Base-by-base conservation (phyloP, 2,888 invertebrate genomes). In the Acronicta leporina region DNA sequence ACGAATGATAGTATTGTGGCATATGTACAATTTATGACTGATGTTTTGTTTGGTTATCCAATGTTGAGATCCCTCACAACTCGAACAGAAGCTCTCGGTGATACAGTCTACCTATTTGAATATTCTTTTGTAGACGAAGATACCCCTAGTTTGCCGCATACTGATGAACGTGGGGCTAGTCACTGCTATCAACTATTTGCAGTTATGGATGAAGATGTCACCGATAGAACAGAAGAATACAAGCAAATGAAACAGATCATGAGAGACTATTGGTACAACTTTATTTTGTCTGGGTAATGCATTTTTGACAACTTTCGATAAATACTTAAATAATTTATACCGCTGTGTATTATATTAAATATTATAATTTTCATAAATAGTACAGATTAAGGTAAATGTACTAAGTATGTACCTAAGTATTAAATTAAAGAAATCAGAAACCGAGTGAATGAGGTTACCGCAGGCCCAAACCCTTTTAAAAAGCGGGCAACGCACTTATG, bases 1-100 rank as follows among this genome's bases (percentile, higher is more conserved):
- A 49, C 52, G 20, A 57, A 68, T 38, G 57, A 69, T 0, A 78
- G 63, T 5, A 57, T 82, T 49, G 40, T 69, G 13, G 5, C 55
- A 7, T 86, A 71, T 41, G 65, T 80, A 14, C 55, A 66, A 50
- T 88, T 77, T 40, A 79, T 79, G 45, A 73, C 85, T 5, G 93
- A 96, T 94, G 40, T 79, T 9, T 14, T 81, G 6, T 86, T 88
- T 68, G 72, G 61, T 4, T 85, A 81, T 62, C 75, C 85, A 0
- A 82, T 80, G 55, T 56, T 88, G 10, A 81, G 79, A 47, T 68
- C 82, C 5, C 55, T 82, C 2, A 79, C 75, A 50, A 27, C 82
- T 14, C 82, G 83, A 8, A 45, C 59, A 0, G 59, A 70, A 30
- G 65, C 73, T 35, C 80, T 81, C 0, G 73, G 82, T 40, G 64